Conservation (phyloP, 2,888 invertebrate genomes). For the Heliconius ismenius region DNA sequence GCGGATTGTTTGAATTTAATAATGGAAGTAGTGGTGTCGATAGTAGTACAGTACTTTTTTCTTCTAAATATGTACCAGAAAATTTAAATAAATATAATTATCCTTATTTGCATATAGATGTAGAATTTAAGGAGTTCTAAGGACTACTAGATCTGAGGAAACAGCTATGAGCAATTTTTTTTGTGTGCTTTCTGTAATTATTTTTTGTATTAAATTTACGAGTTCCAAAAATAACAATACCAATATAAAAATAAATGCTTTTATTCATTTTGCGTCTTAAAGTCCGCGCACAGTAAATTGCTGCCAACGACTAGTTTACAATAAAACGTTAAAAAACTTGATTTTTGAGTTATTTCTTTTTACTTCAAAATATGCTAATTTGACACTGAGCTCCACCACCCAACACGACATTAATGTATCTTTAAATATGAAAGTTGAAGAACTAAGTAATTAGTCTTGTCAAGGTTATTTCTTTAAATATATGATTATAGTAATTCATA, state of each 20-base stretch:
- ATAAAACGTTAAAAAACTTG: background rate
- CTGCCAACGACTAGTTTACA: background rate
- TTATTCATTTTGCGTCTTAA: too few species aligned
- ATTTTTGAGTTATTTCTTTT: background rate
- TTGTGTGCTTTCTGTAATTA: too few species aligned
- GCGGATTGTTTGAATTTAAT: background rate
- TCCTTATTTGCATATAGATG: too few species aligned
- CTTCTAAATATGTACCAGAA: background rate
- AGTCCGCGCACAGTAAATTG: too few species aligned
- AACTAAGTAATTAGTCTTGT: background rate
- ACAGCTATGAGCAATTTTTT: too few species aligned
- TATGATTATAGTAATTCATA: background rate
- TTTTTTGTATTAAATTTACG: too few species aligned
- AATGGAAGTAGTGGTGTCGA: background rate
- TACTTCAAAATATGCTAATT: background rate
- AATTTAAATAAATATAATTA: too few species aligned
- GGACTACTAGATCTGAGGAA: too few species aligned
- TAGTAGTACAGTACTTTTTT: too few species aligned
- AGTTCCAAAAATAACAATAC: too few species aligned
- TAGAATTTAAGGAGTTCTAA: too few species aligned
- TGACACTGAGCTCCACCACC: background rate
- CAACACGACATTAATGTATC: background rate
- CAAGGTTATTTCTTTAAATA: background rate
- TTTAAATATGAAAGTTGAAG: conserved; percentile 10
- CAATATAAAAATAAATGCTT: too few species aligned